Evolutionary conservation across 2,797 vertebrate genomes (phyloP).

Genomic region (Hapalemur alaotrensis): DNA sequence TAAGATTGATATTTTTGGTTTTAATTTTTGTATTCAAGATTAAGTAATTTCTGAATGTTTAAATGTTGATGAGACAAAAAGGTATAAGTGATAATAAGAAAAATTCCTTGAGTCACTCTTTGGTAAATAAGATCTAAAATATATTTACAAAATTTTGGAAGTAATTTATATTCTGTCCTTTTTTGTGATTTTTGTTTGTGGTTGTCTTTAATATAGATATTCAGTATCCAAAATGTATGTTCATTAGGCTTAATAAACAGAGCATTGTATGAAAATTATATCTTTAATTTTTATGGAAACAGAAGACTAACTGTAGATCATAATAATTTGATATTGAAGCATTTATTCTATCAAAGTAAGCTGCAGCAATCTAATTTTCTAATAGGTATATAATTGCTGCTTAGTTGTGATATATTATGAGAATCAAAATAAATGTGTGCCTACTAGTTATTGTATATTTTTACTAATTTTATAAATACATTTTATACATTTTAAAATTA

Average conservation of each 20-base stretch:
- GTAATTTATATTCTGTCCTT: background rate
- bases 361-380: background rate
- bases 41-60: background rate
- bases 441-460: background rate
- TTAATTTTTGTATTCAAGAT: background rate
- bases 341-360: background rate
- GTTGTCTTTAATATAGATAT: background rate
- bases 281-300: background rate
- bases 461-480: background rate
- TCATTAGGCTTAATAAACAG: background rate
- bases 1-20: background rate
- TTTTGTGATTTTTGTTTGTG: background rate
- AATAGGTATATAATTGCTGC: background rate
- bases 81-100: background rate
- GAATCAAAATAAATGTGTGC: background rate
- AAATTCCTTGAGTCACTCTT: background rate
- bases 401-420: background rate
- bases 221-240: background rate
- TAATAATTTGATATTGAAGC: background rate
- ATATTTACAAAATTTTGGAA: background rate
- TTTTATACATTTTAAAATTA: background rate
- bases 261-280: background rate
- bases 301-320: background rate
- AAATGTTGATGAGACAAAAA: background rate
- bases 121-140: background rate